A percentile compares a stretch with the other conserved stretches of the same genome.
Evolutionary conservation across 2,797 vertebrate genomes (phyloP).

Genomic region (Molossus alvarezi): DNA sequence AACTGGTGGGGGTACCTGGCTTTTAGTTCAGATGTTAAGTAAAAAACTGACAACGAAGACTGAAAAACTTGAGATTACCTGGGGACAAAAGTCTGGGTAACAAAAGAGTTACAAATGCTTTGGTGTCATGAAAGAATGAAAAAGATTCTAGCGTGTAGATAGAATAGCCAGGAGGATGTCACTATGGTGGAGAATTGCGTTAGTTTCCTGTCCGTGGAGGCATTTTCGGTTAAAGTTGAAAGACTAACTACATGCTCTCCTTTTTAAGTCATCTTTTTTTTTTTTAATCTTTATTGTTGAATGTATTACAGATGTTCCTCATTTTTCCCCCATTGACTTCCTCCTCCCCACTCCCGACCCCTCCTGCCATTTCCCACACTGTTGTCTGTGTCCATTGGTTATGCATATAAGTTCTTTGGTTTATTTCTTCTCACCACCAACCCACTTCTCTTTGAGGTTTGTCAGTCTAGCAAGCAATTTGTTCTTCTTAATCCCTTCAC

Average conservation of each 20-base stretch:
- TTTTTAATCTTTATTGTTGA: no score
- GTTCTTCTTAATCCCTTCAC: no score
- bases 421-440: no score
- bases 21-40: not conserved
- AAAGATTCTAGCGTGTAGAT: not conserved
- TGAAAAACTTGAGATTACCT: not conserved
- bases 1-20: not conserved
- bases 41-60: not conserved
- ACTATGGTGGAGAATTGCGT: not conserved
- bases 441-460: no score
- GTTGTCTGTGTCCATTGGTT: no score
- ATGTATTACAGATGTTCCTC: no score
- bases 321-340: no score
- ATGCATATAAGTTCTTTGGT: no score
- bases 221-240: not conserved
- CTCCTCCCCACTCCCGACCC: no score
- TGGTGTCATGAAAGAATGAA: conserved; percentile 4
- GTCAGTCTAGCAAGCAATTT: no score
- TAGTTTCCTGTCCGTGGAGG: not conserved
- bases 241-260: not conserved
- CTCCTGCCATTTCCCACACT: no score
- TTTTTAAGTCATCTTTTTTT: not conserved
- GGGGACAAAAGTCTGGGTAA: not conserved
- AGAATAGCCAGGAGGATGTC: not conserved
- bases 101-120: not conserved